Base-by-base conservation (phyloP, 1,140 invertebrate species). In the Lucilia sericata region DNA sequence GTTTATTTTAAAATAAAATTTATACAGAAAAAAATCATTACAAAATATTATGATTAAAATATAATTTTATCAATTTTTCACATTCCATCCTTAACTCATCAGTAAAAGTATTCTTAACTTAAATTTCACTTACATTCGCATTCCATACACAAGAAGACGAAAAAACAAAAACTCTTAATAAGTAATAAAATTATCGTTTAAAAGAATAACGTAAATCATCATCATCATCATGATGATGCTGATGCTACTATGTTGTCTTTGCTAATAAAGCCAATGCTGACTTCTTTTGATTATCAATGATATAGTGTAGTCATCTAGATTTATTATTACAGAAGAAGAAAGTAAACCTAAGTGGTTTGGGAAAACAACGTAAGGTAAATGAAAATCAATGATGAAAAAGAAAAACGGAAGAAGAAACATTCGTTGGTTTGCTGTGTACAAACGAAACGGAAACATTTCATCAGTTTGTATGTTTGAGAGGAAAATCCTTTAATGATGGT, bases 401-500 rank as follows among this genome's bases (percentile, higher is more conserved):
- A 17, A 14, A 80, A 76, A 76, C 74, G 13, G 34, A 76, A 55
- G 17, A 25, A 34, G 13, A 21, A 30, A 34, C 1, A 2, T 30
- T 30, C 25, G 25, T 30, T 30, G 3, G 25, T 30, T 30, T 30
- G 25, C 25, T 30, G n/a, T 30, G 1, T 30, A 30, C 25, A 3
- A 30, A 30, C 25, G 25, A 30, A 30, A 30, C 25, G 25, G 30
- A 76, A 42, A 76, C 74, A 19, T 42, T 42, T 70, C 19, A 25
- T 70, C 19, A 25, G 9, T 70, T 4, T 10, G 36, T 51, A 12
- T 21, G 42, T 78, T 34, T 34, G 19, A 70, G 21, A 70, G n/a
- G 5, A 49, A 83, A 76, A 83, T 83, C 74, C 83, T 83, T 83
- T 83, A 83, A 83, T 83, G 83, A 83, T 78, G 83, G 83, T 83